Evolutionary conservation across 2,797 vertebrate species (phyloP).

Genomic region (Coracias cyanogaster): DNA sequence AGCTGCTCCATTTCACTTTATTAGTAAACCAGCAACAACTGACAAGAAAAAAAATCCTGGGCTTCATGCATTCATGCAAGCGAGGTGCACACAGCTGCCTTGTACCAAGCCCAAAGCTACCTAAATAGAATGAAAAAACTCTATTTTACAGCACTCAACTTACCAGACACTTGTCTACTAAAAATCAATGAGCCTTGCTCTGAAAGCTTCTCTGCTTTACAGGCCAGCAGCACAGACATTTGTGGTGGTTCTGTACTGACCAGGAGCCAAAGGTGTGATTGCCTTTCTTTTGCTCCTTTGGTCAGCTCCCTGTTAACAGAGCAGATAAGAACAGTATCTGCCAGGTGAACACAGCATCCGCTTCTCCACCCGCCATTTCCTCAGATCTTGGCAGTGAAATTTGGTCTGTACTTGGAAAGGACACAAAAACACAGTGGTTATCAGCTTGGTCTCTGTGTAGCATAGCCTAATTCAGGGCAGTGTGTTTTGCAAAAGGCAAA

Average conservation of each 20-base stretch:
- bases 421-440: neutral
- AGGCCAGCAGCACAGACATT: neutral
- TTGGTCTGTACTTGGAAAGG: neutral
- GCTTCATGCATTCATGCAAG: neutral
- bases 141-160: neutral
- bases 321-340: neutral
- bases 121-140: neutral
- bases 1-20: neutral
- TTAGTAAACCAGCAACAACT: neutral
- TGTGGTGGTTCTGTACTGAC: neutral
- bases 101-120: neutral
- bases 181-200: neutral
- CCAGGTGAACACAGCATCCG: neutral
- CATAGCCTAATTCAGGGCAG: neutral
- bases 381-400: neutral
- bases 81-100: neutral
- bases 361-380: neutral
- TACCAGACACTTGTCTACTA: neutral
- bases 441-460: neutral
- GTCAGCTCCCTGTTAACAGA: neutral
- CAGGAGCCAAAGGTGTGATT: neutral
- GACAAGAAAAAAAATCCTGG: neutral
- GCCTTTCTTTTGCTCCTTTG: neutral
- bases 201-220: neutral
- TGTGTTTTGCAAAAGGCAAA: neutral